phyloP scores from a whole-genome alignment of 2,113 vertebrate species.

The Aegithalos caudatus region DNA sequence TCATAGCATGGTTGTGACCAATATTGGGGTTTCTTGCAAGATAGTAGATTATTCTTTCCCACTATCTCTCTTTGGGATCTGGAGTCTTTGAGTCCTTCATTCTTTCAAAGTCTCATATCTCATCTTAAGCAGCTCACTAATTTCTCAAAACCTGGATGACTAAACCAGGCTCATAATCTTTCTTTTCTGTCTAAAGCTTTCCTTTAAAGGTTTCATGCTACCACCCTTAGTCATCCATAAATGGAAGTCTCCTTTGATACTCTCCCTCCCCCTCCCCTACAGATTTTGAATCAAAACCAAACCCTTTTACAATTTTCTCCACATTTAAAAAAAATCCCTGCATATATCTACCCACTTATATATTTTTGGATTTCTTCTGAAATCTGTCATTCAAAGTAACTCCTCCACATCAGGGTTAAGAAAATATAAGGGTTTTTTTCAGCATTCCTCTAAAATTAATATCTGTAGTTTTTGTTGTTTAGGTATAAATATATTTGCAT shows the following conservation, averaged over 20 bases:
- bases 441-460: background rate
- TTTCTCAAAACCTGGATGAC: background rate
- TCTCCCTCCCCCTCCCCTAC: background rate
- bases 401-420: background rate
- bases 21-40: background rate
- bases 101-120: background rate
- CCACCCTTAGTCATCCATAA: background rate
- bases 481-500: background rate
- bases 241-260: background rate
- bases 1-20: background rate
- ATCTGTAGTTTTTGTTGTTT: background rate
- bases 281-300: background rate
- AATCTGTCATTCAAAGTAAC: background rate
- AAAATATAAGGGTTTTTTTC: background rate
- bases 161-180: background rate
- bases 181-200: background rate
- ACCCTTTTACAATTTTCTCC: background rate
- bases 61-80: background rate
- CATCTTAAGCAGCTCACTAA: background rate
- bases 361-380: background rate
- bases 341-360: background rate
- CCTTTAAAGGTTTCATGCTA: background rate
- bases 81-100: background rate
- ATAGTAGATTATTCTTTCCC: background rate
- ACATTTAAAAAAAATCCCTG: background rate